Base-by-base conservation (phyloP, 2,888 invertebrate species). In the Dyspetes luteomarginatus region DNA sequence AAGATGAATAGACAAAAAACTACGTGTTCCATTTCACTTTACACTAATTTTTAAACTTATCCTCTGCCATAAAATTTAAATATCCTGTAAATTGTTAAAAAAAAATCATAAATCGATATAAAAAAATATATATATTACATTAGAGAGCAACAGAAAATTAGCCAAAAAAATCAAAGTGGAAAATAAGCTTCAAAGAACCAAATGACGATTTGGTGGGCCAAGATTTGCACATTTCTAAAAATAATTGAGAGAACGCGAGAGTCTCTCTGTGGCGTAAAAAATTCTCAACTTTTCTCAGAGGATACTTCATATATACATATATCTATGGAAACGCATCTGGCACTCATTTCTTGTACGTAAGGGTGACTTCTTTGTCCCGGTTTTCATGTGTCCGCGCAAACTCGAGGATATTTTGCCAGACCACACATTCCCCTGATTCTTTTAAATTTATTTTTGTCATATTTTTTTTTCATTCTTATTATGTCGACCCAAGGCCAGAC, bases 341-440 rank as follows among this genome's bases (percentile, higher is more conserved):
- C 73, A 22, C 62, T 62, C 52, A 12, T 41, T 41, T 41, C 43
- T 36, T 50, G 24, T 12, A 48, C 22, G 4, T 55, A 41, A 62
- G 64, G 41, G 52, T 7, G 36, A 26, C 72, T 60, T 74, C 82
- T 82, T 80, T 83, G 83, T 83, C 58, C 50, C 30, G 68, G 50
- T 24, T 69, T 73, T 56, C 78, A 56, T 71, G 75, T 76, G 75
- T 75, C 17, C 24, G 41, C n/a, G n/a, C 24, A 15, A 22, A 48
- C 22, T 71, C 55, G 9, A 62, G 43, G 36, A 64, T 22, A 26
- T 48, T 67, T 24, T 15, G 28, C 22, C 26, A 45, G 55, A 55
- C 30, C 24, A 48, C 19, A 15, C 45, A 36, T 68, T 75, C 56
- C 15, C 58, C 17, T 24, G 4, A 60, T 22, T 45, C n/a, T 45